Conservation (phyloP, 2,888 invertebrate genomes). For the Zygogramma bicolorata region DNA sequence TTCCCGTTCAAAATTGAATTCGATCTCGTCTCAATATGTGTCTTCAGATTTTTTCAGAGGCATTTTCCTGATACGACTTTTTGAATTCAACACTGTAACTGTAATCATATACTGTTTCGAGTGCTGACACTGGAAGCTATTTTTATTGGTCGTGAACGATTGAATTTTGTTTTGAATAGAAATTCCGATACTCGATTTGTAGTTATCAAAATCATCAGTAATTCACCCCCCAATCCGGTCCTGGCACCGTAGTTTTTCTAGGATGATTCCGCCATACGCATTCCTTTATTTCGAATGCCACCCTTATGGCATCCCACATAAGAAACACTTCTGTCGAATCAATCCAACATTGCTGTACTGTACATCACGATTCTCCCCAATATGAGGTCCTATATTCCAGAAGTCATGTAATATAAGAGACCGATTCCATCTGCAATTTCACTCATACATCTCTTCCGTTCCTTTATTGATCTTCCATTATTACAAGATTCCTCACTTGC, state of each 20-base stretch:
- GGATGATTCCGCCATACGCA: neutral
- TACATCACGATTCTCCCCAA: neutral
- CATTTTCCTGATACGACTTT: too few relatives aligned
- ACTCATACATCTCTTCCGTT: conserved; percentile 7
- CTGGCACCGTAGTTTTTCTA: neutral
- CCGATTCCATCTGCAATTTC: conserved; percentile 9
- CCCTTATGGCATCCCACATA: neutral
- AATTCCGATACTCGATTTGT: too few relatives aligned
- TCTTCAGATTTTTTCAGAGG: too few relatives aligned
- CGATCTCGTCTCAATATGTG: too few relatives aligned
- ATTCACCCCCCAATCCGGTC: neutral
- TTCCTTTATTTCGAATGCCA: neutral
- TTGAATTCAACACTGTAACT: too few relatives aligned
- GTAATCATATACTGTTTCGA: too few relatives aligned
- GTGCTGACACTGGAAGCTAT: too few relatives aligned
- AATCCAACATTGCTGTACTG: neutral
- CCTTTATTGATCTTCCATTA: conserved; percentile 14
- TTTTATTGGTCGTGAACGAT: too few relatives aligned
- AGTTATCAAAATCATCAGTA: neutral
- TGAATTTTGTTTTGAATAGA: too few relatives aligned
- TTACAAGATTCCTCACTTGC: conserved; percentile 10
- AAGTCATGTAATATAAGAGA: conserved; percentile 9
- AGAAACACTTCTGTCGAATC: neutral
- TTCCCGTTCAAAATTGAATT: too few relatives aligned
- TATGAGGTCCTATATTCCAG: neutral